A percentile compares a stretch with the other conserved stretches of the same genome.
Evolutionary conservation across 2,888 invertebrate species (phyloP).

Genomic region (Parnassius orleans): DNA sequence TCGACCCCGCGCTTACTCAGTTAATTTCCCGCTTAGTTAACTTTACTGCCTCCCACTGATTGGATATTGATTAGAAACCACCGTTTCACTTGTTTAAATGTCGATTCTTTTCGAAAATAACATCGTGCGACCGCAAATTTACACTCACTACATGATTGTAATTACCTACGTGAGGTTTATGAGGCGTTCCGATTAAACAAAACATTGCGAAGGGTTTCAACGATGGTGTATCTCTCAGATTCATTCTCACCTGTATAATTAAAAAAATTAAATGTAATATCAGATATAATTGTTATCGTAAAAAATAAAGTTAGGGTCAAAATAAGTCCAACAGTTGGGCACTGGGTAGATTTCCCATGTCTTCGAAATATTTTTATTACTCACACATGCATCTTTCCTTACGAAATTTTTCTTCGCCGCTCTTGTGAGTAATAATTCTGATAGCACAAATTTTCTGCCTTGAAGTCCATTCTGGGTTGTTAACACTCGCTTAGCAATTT

Average conservation of each 20-base stretch:
- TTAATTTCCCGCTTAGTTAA: constrained; percentile 80
- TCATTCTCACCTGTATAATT: not conserved
- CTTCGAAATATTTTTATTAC: no score
- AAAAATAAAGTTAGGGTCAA: no score
- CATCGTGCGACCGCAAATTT: constrained; percentile 70
- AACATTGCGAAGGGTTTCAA: constrained; percentile 42
- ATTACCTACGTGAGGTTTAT: constrained; percentile 68
- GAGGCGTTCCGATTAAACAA: constrained; percentile 69
- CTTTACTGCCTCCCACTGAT: constrained; percentile 72
- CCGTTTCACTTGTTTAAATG: constrained; percentile 68
- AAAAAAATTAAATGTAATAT: no score
- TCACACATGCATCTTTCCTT: no score
- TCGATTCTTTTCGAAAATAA: constrained; percentile 70
- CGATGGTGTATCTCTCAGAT: not conserved
- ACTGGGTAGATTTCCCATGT: no score
- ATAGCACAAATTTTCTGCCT: no score
- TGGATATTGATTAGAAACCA: constrained; percentile 78
- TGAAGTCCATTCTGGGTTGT: no score
- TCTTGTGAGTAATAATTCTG: no score
- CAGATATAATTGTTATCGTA: no score
- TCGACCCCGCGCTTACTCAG: constrained; percentile 48
- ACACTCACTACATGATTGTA: constrained; percentile 73
- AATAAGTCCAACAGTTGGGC: no score
- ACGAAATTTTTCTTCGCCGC: no score
- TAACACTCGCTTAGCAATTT: no score